Evolutionary conservation across 2,888 invertebrate species (phyloP).

Genomic region (Meta bourneti): DNA sequence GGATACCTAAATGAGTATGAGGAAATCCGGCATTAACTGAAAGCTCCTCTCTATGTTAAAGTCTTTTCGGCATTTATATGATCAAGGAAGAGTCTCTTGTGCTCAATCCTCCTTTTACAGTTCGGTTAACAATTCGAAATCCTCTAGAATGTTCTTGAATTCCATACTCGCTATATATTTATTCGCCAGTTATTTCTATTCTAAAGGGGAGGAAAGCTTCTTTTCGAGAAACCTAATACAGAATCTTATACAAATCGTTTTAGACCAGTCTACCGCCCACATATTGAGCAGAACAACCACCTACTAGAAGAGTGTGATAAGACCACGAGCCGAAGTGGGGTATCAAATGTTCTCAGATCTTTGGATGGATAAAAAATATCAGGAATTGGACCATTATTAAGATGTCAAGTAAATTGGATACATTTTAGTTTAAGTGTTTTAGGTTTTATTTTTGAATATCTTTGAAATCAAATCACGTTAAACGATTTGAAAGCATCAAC

Average conservation of each 20-base stretch:
- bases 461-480: too few relatives aligned
- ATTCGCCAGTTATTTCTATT: background rate
- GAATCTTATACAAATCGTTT: background rate
- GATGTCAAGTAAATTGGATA: too few relatives aligned
- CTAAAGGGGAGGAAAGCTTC: background rate
- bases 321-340: background rate
- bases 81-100: background rate
- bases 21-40: too few relatives aligned
- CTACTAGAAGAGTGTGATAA: background rate
- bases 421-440: too few relatives aligned
- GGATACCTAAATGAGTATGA: too few relatives aligned
- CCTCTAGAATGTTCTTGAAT: background rate
- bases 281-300: background rate
- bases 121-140: background rate
- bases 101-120: background rate
- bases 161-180: background rate
- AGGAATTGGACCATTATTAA: too few relatives aligned
- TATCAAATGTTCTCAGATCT: background rate
- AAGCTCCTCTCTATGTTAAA: background rate
- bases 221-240: background rate
- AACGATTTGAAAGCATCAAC: too few relatives aligned
- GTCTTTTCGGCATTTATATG: background rate
- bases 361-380: background rate
- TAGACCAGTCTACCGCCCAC: background rate
- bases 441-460: too few relatives aligned